These are phyloP conservation scores for Lepidocolaptes lacrymiger DNA, from an alignment of 2,797 vertebrate genomes.

Conservation along the genomic window DNA sequence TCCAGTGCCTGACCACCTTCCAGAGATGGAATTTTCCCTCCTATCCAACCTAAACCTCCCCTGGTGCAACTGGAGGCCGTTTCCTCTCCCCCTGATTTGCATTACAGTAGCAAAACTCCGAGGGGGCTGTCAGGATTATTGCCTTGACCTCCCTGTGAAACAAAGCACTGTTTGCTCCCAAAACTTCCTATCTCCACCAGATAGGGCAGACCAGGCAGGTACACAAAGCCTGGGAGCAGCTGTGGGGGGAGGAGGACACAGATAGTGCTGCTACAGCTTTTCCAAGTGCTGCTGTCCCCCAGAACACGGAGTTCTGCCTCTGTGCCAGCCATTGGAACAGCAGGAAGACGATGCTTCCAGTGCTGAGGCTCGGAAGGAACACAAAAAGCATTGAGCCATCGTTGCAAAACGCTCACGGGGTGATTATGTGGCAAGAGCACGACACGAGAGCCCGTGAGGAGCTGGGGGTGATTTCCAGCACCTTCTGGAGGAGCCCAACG, in stretches of 20 bases:
- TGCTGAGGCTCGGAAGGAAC: not conserved
- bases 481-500: not conserved
- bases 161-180: not conserved
- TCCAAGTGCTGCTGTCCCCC: not conserved
- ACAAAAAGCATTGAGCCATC: slow-evolving; percentile 1
- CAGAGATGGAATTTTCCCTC: not conserved
- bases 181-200: not conserved
- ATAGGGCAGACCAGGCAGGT: not conserved
- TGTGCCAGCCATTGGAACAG: slow-evolving; percentile 56
- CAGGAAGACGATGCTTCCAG: slow-evolving; percentile 20
- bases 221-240: slow-evolving; percentile 14
- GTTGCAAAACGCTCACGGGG: not conserved
- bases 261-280: not conserved
- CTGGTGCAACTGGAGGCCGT: not conserved
- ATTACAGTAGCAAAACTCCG: not conserved
- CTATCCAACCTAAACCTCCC: not conserved
- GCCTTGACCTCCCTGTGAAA: not conserved
- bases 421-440: not conserved
- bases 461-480: not conserved
- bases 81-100: not conserved
- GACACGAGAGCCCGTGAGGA: not conserved
- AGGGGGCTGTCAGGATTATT: not conserved
- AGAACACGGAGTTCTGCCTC: slow-evolving; percentile 54
- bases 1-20: not conserved
- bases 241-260: slow-evolving; percentile 25